Evolutionary conservation across 2,797 vertebrate genomes (phyloP), one percentile per base, ranked within the genome.

Genomic region (Trachops cirrhosus): DNA sequence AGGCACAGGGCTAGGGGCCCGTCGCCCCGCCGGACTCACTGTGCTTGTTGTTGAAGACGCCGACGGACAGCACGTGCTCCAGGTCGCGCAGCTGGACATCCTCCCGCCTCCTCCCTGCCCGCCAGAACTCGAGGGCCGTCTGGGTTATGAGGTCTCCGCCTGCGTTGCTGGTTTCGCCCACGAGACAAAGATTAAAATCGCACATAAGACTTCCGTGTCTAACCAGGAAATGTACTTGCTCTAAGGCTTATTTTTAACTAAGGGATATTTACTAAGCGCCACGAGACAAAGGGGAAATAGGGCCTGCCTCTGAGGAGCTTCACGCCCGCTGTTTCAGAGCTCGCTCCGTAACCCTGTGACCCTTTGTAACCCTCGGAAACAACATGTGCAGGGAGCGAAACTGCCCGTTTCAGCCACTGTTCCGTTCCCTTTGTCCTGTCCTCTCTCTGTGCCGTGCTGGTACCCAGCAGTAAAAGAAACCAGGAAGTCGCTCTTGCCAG

Each of bases 21-120:
- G 32, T 4, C 1, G 0, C 22, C 32, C 9, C 0, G 12, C 37
- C 0, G 1, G 75, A 98, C 99, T 98, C 98, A 99, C 99, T 99
- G 21, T 99, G 98, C 88, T 98, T 99, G 96, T 99, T 99, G 98
- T 99, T 99, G 98, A 99, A 99, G 93, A 99, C 99, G 0, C 99
- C 98, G 0, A 99, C 89, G 0, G 99, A 99, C 2, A 99, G 96
- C 1, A 95, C 67, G 0, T 84, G 95, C 89, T 99, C 99, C 91
- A 99, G 95, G 94, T 99, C 99, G 92, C 98, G 99, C 88, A 99
- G 98, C 94, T 98, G 96, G 18, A 99, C 99, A 46, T 99, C 99
- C 15, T 99, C 98, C 90, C 99, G 98, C 29, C 85, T 84, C 46
- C 80, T 97, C 32, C 99, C 99, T 0, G 73, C 98, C 37, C 67